Evolutionary conservation across 2,113 vertebrate genomes (phyloP).

Genomic region (Charina bottae): DNA sequence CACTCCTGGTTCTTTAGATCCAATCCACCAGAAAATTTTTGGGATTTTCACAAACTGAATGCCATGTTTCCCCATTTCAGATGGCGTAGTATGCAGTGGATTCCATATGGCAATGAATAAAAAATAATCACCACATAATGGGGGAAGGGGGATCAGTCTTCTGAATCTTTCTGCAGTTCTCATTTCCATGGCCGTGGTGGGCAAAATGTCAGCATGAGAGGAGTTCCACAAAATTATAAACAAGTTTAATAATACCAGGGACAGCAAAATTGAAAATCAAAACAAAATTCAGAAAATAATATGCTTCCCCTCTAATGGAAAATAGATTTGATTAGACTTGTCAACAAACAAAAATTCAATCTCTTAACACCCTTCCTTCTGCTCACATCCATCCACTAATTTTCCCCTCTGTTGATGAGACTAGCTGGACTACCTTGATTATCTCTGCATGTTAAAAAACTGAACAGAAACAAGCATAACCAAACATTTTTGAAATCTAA

Average conservation of each 20-base stretch:
- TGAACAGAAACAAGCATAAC: constrained; percentile 33
- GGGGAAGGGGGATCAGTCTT: background rate
- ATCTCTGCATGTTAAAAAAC: constrained; percentile 37
- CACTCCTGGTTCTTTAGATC: background rate
- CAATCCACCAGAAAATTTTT: background rate
- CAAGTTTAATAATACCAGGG: constrained; percentile 57
- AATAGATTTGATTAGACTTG: background rate
- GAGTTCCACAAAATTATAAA: constrained; percentile 38
- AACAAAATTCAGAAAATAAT: background rate
- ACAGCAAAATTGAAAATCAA: background rate
- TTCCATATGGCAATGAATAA: background rate
- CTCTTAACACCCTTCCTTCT: background rate
- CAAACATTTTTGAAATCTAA: constrained; percentile 42
- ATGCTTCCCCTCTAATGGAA: background rate
- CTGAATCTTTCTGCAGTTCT: constrained; percentile 5
- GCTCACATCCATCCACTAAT: constrained; percentile 20
- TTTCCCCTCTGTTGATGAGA: constrained; percentile 50
- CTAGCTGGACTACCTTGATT: constrained; percentile 52
- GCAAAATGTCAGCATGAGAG: constrained; percentile 52
- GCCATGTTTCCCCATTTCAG: background rate
- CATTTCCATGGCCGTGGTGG: constrained; percentile 51
- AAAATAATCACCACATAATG: background rate
- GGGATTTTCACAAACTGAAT: background rate
- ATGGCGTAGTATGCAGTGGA: background rate
- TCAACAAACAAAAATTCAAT: constrained; percentile 19